Evolutionary conservation across 2,888 invertebrate species (phyloP), one percentile per base, ranked within the genome.

Genomic region (Neocrepidodera transversa): DNA sequence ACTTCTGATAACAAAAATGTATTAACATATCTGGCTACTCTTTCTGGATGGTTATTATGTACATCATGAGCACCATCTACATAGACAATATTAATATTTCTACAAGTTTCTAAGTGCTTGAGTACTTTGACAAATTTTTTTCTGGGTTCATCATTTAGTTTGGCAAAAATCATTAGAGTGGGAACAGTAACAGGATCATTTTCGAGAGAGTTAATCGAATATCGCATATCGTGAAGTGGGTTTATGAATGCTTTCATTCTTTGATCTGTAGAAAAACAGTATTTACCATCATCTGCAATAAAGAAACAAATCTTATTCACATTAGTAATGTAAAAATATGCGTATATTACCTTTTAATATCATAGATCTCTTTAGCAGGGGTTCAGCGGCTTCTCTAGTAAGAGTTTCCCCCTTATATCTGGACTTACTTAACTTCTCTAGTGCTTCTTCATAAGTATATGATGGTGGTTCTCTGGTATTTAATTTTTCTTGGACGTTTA

Each of bases 51-150:
- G 5, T 82, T 84, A 36, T 84, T 82, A 71, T 88, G 88, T 0
- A 87, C 83, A 67, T 88, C 86, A 63, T 88, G 88, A 32, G 80
- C 78, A 0, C 87, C 88, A 0, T 80, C 75, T 0, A 87, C 82
- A 1, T 78, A 1, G 66, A 72, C 53, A 62, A 77, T 55, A 2
- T 35, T 63, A 56, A 76, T 70, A 54, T 73, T 70, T 50, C 70
- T 71, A 52, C 66, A 62, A 23, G 69, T 70, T 49, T 68, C 68
- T n/a, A 70, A 68, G 58, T 67, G 58, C 18, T 62, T 68, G 47
- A 71, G 60, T 60, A 70, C 64, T 26, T 53, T 40, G 51, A 64
- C 63, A 14, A 71, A 65, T 42, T 65, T 65, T 26, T 66, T 30
- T 69, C 70, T 63, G 10, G 66, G 68, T 1, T 54, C 14, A 7